Evolutionary conservation across 92 coral and sea anemone genomes (phyloP), one percentile per base, ranked within the genome.

Genomic region (Porites cylindrica): DNA sequence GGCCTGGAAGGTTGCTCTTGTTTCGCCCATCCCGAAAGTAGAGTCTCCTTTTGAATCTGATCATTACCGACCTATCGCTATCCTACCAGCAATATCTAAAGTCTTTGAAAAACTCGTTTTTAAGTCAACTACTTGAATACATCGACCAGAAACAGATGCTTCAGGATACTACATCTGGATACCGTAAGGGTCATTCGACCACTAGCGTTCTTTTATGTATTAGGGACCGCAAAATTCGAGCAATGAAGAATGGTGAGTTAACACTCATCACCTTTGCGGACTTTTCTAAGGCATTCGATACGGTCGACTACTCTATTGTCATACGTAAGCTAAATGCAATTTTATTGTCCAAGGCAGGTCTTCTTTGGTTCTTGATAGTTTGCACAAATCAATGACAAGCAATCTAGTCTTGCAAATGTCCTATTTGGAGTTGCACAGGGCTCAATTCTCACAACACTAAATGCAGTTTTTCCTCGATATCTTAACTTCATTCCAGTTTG

Each of bases 201-300:
- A 17, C 83, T 77, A 78, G 89, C 10, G 82, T 79, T 26, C 80
- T 88, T 19, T 70, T 73, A 70, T 59, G 72, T 11, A 86, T 91
- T 8, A 29, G 91, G 23, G 94, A 88, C 43, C 91, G 88, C 80
- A 77, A 88, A n/a, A 72, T 78, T 23, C 67, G 58, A 29, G 94
- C 91, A 14, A 91, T 83, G 91, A 88, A 91, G 77, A 72, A 60
- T 0, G 94, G 91, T 23, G 84, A 77, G 75, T 72, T 75, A 23
- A 66, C 80, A 9, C 70, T 87, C 52, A 68, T 82, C 52, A 86
- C 71, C 38, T 67, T 87, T 77, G 92, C 87, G 20, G 91, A 84
- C 69, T 89, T 85, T 82, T 92, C 90, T 32, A 88, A 74, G 79
- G 94, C 92, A 0, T 88, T 92, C 71, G 91, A 92, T 61, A 89